phyloP scores from a whole-genome alignment of 2,797 vertebrate genomes.

The Discoglossus pictus region DNA sequence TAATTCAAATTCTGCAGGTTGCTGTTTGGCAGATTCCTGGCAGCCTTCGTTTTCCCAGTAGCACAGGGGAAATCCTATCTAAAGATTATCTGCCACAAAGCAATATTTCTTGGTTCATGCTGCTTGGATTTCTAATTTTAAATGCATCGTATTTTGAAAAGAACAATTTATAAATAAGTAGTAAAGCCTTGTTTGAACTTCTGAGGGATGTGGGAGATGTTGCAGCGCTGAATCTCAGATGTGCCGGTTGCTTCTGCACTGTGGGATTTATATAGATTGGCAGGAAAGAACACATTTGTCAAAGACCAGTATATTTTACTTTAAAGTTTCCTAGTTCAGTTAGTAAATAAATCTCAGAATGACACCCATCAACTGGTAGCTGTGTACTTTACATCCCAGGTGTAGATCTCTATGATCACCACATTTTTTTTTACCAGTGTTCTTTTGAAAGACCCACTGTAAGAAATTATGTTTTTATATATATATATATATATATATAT shows the following conservation, averaged over 20 bases:
- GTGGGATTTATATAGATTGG: conserved; percentile 2
- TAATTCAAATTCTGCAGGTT: conserved; percentile 45
- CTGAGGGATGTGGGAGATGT: neutral
- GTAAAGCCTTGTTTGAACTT: conserved; percentile 30
- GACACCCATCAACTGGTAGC: neutral
- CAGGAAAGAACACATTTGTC: conserved; percentile 2
- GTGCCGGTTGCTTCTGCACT: neutral
- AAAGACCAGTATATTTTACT: neutral
- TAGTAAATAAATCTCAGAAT: neutral
- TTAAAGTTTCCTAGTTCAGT: neutral
- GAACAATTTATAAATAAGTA: conserved; percentile 34
- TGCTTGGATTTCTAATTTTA: conserved; percentile 42
- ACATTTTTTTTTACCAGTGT: too few species aligned
- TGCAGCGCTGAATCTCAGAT: neutral
- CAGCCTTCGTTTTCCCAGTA: conserved; percentile 37
- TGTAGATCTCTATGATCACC: too few species aligned
- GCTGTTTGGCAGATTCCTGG: conserved; percentile 38
- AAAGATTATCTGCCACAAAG: conserved; percentile 49
- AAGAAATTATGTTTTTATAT: too few species aligned
- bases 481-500: too few species aligned
- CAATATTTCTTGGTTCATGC: conserved; percentile 47
- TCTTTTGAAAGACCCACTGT: too few species aligned
- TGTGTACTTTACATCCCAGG: too few species aligned
- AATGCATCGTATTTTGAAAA: conserved; percentile 44
- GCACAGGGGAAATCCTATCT: conserved; percentile 47